These are phyloP conservation scores for Ceyx margarethae DNA, from an alignment of 2,113 vertebrate genomes.

Conservation along the genomic window DNA sequence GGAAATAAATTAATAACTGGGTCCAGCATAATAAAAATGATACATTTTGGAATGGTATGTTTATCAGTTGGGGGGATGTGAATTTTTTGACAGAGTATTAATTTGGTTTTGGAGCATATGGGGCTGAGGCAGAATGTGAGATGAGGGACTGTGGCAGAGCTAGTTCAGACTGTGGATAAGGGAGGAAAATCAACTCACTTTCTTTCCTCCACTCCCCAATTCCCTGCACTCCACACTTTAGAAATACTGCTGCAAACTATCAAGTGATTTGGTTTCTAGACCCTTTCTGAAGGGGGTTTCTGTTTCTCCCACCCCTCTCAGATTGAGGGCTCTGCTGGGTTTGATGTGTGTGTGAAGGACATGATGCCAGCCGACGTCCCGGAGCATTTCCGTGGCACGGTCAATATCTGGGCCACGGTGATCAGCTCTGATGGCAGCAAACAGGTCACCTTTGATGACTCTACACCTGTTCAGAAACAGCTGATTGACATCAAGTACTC, in stretches of 20 bases:
- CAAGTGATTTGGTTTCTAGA: background rate
- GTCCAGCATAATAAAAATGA: background rate
- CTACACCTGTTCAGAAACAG: constrained; percentile 89
- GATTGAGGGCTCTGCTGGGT: constrained; percentile 85
- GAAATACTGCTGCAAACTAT: background rate
- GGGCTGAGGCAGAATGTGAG: background rate
- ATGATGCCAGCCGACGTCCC: constrained; percentile 91
- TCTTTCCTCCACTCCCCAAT: accelerated
- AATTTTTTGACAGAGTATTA: background rate
- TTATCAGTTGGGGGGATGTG: background rate
- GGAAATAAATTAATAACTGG: background rate
- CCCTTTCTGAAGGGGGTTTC: background rate
- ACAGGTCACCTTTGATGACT: constrained; percentile 89
- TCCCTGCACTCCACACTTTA: background rate
- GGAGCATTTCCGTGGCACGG: constrained; percentile 88
- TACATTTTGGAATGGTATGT: background rate
- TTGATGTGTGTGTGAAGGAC: constrained; percentile 88
- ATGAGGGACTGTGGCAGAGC: background rate
- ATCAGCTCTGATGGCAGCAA: constrained; percentile 83
- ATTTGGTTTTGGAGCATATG: background rate
- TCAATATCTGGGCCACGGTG: constrained; percentile 89
- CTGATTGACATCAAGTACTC: constrained; percentile 91
- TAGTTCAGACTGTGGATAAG: background rate
- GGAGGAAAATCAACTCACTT: background rate
- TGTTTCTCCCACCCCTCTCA: background rate